Evolutionary conservation across 2,113 vertebrate species (phyloP), one percentile per base, ranked within the genome.

Genomic region (Balaenoptera acutorostrata): DNA sequence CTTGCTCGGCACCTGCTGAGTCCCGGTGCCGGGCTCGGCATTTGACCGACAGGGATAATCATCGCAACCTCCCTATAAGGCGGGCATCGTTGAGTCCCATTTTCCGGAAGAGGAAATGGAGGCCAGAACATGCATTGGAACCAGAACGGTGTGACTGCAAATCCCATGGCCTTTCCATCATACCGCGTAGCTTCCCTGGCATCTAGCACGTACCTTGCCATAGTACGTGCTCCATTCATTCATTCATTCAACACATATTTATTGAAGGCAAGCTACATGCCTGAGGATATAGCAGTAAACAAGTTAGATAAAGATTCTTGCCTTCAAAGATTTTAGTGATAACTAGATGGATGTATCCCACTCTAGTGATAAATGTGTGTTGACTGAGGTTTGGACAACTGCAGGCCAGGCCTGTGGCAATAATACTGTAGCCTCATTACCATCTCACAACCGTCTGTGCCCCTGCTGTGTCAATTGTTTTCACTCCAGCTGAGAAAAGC

Each of bases 101-200:
- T 94, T 84, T 68, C 85, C 66, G 59, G 41, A 63, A 93, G 77
- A 94, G 27, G 52, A 95, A 77, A 72, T 33, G 27, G 71, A 93
- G 59, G 20, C 52, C 75, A 29, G 63, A 72, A 31, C 2, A 0
- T 6, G 69, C 61, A 69, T 10, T 12, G 29, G 64, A 96, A 57
- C 93, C 55, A 88, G 25, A 46, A 81, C 25, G 0, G 0, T 39
- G 29, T 8, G 52, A 59, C 18, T 36, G 49, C 29, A 46, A 55
- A 33, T 13, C 23, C 33, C 55, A 3, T 14, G 69, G 88, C 52
- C 57, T 85, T 82, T 72, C 36, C 59, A 23, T 46, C 12, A 18
- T 23, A 11, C 29, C 2, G 0, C 9, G 13, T 6, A 52, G 80
- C 27, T 77, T 75, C 57, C 33, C 20, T 69, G 64, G 31, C 27